A percentile compares a stretch with the other conserved stretches of the same genome.
Evolutionary conservation across 2,797 vertebrate species (phyloP).

Genomic region (Simalia tracyae): DNA sequence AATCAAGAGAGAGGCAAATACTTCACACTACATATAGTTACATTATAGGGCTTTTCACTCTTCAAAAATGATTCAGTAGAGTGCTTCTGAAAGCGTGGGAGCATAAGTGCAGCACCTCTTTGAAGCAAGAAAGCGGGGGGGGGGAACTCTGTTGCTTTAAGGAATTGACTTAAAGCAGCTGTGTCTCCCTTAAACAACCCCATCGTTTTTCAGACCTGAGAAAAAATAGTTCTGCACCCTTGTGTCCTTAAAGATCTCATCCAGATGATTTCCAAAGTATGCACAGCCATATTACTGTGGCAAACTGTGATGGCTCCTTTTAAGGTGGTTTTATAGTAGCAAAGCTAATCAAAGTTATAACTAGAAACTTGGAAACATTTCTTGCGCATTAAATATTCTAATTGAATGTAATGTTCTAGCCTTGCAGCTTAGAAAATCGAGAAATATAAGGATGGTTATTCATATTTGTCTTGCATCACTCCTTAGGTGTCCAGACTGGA

Average conservation of each 20-base stretch:
- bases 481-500: conserved; percentile 84
- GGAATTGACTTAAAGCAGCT: too few relatives aligned
- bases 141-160: too few relatives aligned
- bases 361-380: not conserved
- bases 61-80: too few relatives aligned
- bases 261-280: too few relatives aligned
- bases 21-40: too few relatives aligned
- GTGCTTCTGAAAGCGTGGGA: not conserved
- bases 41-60: too few relatives aligned
- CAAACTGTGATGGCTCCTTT: not conserved
- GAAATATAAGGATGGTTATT: not conserved
- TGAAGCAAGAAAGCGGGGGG: too few relatives aligned
- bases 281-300: not conserved
- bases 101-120: not conserved
- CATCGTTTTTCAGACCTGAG: too few relatives aligned
- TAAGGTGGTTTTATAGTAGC: not conserved
- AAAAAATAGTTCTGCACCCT: too few relatives aligned
- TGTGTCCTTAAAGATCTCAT: too few relatives aligned
- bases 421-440: not conserved
- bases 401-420: not conserved
- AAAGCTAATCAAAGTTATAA: not conserved
- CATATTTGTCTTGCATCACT: rapidly evolving
- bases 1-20: not conserved
- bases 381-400: not conserved
- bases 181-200: too few relatives aligned